Evolutionary conservation across 2,888 invertebrate species (phyloP), one percentile per base, ranked within the genome.

Genomic region (Escarpia spicata): DNA sequence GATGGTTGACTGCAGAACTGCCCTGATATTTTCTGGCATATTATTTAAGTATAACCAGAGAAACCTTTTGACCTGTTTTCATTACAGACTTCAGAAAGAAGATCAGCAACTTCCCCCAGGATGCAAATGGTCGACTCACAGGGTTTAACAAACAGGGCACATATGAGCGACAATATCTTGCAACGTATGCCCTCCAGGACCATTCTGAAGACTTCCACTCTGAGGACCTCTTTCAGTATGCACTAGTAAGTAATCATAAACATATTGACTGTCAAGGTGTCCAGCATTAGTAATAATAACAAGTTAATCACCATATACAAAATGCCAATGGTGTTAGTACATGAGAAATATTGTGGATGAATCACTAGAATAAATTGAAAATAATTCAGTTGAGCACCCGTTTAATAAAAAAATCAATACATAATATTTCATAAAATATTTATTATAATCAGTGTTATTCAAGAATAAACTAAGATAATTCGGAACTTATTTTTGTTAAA

Each of bases 121-220:
- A 12, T n/a, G 37, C 89, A n/a, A 43, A 44, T 43, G 90, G 43
- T 15, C n/a, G 90, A 15, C 75, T 75, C 10, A 31, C 91, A 31
- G 91, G 92, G 19, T 91, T 93, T 75, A 93, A 44, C n/a, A 43
- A 90, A 10, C 45, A 91, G 43, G 93, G 94, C 37, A 37, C 31
- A 19, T 93, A 94, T 43, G 93, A 95, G 92, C 94, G 94, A 90
- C 94, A 94, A 12, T 97, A 97, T 93, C 94, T 94, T 94, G 97
- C 97, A 93, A 97, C 98, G 95, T 97, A 98, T 96, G 97, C 97
- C 93, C 97, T 98, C 15, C 96, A 98, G 93, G 98, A 98, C 2
- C 98, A 98, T 96, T 97, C 98, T 92, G 97, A 97, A 37, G 97
- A 98, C 95, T 97, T 98, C 96, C 93, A 93, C 8, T 93, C 94